Conservation (phyloP, 2,797 vertebrate species). For the Platyrinchus mystaceus region DNA sequence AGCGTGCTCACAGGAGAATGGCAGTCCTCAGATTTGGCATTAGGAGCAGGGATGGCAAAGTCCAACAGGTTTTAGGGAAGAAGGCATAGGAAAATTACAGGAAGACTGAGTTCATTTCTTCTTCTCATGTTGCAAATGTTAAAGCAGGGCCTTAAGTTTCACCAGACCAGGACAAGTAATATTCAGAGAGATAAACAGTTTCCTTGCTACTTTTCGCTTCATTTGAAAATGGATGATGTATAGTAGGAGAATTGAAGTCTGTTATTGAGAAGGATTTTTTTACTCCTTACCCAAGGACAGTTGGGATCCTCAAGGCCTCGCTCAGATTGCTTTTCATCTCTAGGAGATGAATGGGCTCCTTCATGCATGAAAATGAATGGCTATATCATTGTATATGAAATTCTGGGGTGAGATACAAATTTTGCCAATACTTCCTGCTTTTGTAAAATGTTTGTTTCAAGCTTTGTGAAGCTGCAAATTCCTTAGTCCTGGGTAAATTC, state of each 20-base stretch:
- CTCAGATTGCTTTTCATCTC: constrained; percentile 28
- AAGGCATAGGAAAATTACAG: background rate
- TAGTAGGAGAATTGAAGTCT: background rate
- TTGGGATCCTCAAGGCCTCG: background rate
- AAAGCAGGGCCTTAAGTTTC: background rate
- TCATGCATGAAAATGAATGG: background rate
- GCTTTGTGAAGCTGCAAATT: background rate
- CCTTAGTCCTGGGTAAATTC: background rate
- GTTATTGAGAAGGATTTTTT: background rate
- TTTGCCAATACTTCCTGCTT: background rate
- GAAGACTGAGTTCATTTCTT: background rate
- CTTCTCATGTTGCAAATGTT: background rate
- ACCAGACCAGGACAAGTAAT: background rate
- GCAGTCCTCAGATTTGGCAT: background rate
- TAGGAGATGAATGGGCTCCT: background rate
- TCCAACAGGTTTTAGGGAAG: background rate
- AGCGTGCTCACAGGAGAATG: background rate
- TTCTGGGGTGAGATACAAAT: background rate
- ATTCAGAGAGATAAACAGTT: background rate
- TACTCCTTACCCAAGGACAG: constrained; percentile 3
- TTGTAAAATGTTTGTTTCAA: background rate
- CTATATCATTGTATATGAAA: background rate
- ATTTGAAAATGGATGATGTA: background rate
- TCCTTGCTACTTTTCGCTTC: background rate
- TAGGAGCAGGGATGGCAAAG: background rate